Evolutionary conservation across 2,888 invertebrate genomes (phyloP).

Genomic region (Archips xylosteana): DNA sequence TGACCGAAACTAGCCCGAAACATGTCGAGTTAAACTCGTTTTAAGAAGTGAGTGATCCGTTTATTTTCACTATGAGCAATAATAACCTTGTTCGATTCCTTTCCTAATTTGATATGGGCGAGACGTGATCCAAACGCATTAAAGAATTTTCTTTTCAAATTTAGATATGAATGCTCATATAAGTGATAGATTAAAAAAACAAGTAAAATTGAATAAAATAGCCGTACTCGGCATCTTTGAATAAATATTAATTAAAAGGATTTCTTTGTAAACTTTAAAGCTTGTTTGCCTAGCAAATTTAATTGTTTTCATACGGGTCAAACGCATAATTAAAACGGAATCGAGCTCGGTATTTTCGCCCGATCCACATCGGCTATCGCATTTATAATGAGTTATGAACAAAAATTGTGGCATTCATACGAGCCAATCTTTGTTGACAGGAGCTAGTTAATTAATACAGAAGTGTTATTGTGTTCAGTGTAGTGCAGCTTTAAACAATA

Average conservation of each 20-base stretch:
- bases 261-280: slow-evolving; percentile 20
- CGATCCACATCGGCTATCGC: slow-evolving; percentile 24
- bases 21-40: too few relatives aligned
- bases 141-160: not conserved
- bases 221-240: not conserved
- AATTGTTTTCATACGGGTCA: slow-evolving; percentile 22
- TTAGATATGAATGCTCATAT: too few relatives aligned
- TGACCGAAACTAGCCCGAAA: not conserved
- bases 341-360: slow-evolving; percentile 19
- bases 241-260: slow-evolving; percentile 13
- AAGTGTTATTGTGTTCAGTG: slow-evolving; percentile 44
- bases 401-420: slow-evolving; percentile 15
- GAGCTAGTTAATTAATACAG: slow-evolving; percentile 40
- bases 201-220: not conserved
- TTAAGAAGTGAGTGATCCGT: too few relatives aligned
- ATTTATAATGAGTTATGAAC: slow-evolving; percentile 32
- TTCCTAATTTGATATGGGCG: not conserved
- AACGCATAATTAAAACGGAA: slow-evolving; percentile 26
- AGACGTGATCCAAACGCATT: not conserved
- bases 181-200: not conserved
- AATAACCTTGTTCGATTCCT: not conserved
- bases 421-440: slow-evolving; percentile 23
- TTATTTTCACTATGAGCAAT: too few relatives aligned
- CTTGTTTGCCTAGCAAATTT: slow-evolving; percentile 23
- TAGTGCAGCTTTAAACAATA: slow-evolving; percentile 55